Base-by-base conservation (phyloP, 2,888 invertebrate genomes). In the Poecilus cupreus region DNA sequence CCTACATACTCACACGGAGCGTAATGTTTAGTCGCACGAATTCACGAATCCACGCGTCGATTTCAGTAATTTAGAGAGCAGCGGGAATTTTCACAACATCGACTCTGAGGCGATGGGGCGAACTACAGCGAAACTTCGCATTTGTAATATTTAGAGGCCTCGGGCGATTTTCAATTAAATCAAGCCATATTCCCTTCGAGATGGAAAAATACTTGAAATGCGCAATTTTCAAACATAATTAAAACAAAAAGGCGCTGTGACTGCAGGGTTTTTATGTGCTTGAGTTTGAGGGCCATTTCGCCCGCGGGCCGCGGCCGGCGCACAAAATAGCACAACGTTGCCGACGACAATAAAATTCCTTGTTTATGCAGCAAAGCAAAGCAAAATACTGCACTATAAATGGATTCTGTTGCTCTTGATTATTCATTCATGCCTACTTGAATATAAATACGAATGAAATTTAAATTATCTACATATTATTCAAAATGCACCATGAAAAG, bases 121-220 rank as follows among this genome's bases (percentile, higher is more conserved):
- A 16, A 18, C 20, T 26, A 26, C n/a, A 75, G 32, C 24, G 26
- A 75, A 75, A 75, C 49, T 75, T 75, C 32, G 75, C 75, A 51
- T 75, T 49, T 32, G 51, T 51, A 75, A 75, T 75, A 75, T 75
- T 75, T 75, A 51, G 72, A 72, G 24, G 43, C 72, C 72, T 24
- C 24, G 46, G 72, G 72, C 72, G 72, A 43, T 72, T 72, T 72
- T 46, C 72, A 72, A 72, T 72, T 72, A 72, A 72, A 72, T 72
- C 72, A 51, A 49, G 49, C 51, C 51, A 75, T 51, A 49, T 26
- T 51, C 51, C 51, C 24, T 51, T 49, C 51, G 32, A 51, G 51
- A 75, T 51, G 51, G 37, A 75, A 75, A 75, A 75, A 75, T 72
- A 72, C 72, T 72, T 72, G 70, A 70, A 70, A 70, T 43, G 43